Conservation (phyloP, 1,140 invertebrate genomes). For the Camponotus vicinus region DNA sequence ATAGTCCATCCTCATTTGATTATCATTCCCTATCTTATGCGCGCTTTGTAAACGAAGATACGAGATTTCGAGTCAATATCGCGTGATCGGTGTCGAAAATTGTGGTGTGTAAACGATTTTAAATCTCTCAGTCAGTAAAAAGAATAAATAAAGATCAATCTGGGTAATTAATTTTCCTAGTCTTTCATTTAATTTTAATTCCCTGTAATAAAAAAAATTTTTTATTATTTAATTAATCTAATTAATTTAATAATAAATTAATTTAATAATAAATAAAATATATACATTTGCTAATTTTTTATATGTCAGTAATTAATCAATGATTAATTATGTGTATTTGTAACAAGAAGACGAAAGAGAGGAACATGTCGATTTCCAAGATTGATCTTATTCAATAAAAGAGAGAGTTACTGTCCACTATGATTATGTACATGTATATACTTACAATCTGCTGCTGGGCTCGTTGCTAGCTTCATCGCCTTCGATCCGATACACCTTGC, state of each 20-base stretch:
- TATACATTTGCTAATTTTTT: neutral
- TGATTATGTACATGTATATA: conserved; percentile 70
- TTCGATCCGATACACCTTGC: conserved; percentile 99
- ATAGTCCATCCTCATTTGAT: neutral
- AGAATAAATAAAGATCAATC: conserved; percentile 30
- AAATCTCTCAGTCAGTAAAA: neutral
- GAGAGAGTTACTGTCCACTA: neutral
- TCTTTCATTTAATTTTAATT: neutral
- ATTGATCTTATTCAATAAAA: neutral
- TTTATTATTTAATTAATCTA: neutral
- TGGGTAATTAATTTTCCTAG: neutral
- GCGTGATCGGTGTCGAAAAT: neutral
- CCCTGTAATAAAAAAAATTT: neutral
- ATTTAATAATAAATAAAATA: too few relatives aligned
- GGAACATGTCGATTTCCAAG: neutral
- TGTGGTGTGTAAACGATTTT: conserved; percentile 27
- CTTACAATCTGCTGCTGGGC: conserved; percentile 93
- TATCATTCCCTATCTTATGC: neutral
- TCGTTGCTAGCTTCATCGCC: conserved; percentile 97
- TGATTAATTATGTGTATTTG: neutral
- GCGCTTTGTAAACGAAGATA: conserved; percentile 22
- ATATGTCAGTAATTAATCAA: neutral
- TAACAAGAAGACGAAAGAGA: neutral
- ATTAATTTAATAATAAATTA: too few relatives aligned
- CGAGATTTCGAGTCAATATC: neutral